Evolutionary conservation across 2,113 vertebrate species (phyloP), one percentile per base, ranked within the genome.

Genomic region (Ploceus nigricollis): DNA sequence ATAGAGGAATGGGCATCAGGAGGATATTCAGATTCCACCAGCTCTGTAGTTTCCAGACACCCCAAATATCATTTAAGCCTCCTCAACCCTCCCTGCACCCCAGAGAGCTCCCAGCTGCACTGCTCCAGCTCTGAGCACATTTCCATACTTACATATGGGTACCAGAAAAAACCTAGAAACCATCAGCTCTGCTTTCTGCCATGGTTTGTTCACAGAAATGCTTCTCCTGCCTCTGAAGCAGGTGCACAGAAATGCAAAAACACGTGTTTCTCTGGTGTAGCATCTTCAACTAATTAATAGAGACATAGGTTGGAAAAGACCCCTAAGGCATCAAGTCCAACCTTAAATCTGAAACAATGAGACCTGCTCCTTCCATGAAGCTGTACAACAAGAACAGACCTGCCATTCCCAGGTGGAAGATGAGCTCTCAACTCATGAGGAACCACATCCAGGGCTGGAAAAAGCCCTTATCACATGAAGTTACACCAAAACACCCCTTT

Each of bases 261-360:
- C 23, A 15, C 0, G 0, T 4, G 12, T 1, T 47, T 69, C 71
- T 35, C 64, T 64, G 20, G 12, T n/a, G 18, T 4, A 40, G 9
- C 33, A 21, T 8, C 45, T 73, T 65, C 24, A 51, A 10, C 21
- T 18, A 23, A 39, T 15, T 31, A 15, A 21, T 7, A 23, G 30
- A 44, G 57, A 28, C 14, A 19, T 1, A 27, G 21, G 14, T 14
- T 82, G 53, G 57, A 47, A 39, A 91, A 68, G 25, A 86, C 16
- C n/a, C 35, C 76, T 21, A 48, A 64, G 27, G 25, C 56, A 51
- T 21, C 0, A 22, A 69, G 9, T 35, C 45, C 64, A 73, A 13
- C 27, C 3, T 2, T 10, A 56, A 86, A 72, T 19, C 13, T 16
- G 15, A 37, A 30, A 10, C 21, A 33, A 1, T 1, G 8, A 56